These are phyloP conservation scores for Oryzias dopingdopingensis DNA, from an alignment of 2,797 vertebrate species.

Conservation along the genomic window DNA sequence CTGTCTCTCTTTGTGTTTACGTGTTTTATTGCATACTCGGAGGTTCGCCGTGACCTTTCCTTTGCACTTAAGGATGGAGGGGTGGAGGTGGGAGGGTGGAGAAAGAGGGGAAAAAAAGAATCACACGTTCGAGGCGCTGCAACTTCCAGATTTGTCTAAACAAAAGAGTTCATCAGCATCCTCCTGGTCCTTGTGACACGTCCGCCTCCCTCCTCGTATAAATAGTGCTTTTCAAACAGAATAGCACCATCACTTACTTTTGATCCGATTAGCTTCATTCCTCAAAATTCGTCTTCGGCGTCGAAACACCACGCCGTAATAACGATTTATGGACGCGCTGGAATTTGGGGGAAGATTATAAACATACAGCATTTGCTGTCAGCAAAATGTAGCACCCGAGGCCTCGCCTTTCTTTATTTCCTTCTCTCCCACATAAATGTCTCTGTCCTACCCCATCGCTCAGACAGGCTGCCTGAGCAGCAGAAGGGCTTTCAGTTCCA, in stretches of 20 bases:
- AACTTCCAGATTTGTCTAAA: slow-evolving; percentile 55
- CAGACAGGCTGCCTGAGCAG: slow-evolving; percentile 38
- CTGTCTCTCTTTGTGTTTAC: slow-evolving; percentile 75
- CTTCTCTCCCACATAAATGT: slow-evolving; percentile 49
- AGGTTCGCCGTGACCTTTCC: slow-evolving; percentile 72
- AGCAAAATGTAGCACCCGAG: slow-evolving; percentile 54
- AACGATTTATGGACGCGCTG: slow-evolving; percentile 58
- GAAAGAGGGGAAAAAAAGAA: slow-evolving; percentile 11
- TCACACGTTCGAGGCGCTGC: slow-evolving; percentile 31
- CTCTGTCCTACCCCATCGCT: slow-evolving; percentile 44
- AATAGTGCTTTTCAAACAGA: slow-evolving; percentile 53
- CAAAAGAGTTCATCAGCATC: slow-evolving; percentile 54
- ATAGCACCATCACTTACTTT: slow-evolving; percentile 63
- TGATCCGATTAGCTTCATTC: slow-evolving; percentile 60
- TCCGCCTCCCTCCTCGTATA: slow-evolving; percentile 56
- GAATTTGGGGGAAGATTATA: slow-evolving; percentile 56
- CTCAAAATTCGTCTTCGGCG: slow-evolving; percentile 31
- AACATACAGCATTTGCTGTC: slow-evolving; percentile 50
- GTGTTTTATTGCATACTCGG: slow-evolving; percentile 71
- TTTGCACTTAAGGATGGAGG: slow-evolving; percentile 22
- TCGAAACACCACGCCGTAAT: slow-evolving; percentile 37
- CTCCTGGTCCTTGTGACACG: slow-evolving; percentile 24
- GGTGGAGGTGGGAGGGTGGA: not conserved
- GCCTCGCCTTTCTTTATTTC: slow-evolving; percentile 37
- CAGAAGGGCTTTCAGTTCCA: slow-evolving; percentile 29